Base-by-base conservation (phyloP, 1,140 invertebrate genomes). In the Penaeus vannamei region DNA sequence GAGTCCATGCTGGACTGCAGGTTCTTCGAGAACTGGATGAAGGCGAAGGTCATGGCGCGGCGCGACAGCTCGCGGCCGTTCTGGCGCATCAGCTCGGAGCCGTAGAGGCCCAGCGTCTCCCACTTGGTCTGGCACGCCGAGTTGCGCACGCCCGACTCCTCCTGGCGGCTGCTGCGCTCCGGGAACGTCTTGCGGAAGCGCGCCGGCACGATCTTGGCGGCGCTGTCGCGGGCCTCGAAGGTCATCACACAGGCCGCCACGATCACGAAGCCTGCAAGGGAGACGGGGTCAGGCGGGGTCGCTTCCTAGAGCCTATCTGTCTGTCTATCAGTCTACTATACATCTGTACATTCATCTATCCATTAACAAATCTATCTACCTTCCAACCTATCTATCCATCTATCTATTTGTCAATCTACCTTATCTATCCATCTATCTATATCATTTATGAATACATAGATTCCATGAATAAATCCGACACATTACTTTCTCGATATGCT, bases 211-310 rank as follows among this genome's bases (percentile, higher is more conserved):
- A 97, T 96, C 92, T 97, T 98, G 0, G 96, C 97, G 0, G 97
- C 96, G 69, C 96, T 97, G 92, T 98, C 97, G 0, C 97, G 94
- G 0, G 97, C 97, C 92, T 98, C 97, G 92, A 98, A 98, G 0
- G 97, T 98, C 97, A 98, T 97, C n/a, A 98, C 97, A 91, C 97
- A 98, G 0, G 97, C 97, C 12, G 97, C 97, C 1, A 98, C 97
- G 8, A 98, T 97, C 85, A 98, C 97, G 92, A 98, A 97, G 26
- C 97, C 96, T 97, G 93, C 53, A 93, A 91, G 36, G 90, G 85
- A 93, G 93, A 91, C 29, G 90, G 84, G 93, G n/a, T 61, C 59
- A 32, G 23, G 87, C 1, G n/a, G 0, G 10, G 10, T 2, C 60
- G 3, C 23, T n/a, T 42, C 36, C 36, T 42, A 7, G 36, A 4